Evolutionary conservation across 1,140 invertebrate genomes (phyloP), one percentile per base, ranked within the genome.

Genomic region (Drosophila baimaii): DNA sequence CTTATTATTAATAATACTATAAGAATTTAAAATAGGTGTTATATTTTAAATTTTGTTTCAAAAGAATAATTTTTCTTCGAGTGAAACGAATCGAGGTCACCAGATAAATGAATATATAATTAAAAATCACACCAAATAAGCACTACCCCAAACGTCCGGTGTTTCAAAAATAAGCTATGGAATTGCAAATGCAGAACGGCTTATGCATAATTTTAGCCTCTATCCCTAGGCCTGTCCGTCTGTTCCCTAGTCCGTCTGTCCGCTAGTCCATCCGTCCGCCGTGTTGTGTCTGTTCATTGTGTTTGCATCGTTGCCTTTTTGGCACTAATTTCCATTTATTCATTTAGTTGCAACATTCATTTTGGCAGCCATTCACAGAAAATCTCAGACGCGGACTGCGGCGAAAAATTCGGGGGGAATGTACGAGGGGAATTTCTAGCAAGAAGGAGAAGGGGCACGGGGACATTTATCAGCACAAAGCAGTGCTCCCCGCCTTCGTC

Each of bases 311-410:
- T 62, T 79, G 70, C 62, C 52, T 70, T 83, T 83, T 83, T 63
- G 68, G 58, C 68, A 85, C 83, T 85, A 85, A 85, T 86, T 85
- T 81, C 65, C 74, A 85, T 78, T 85, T 82, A 85, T 85, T 85
- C 83, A 88, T 85, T 85, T 86, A 79, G 82, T 85, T 85, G 75
- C 79, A 81, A 72, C 79, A 85, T 78, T 85, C 82, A 85, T 85
- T 85, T 75, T 70, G 70, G 51, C 74, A 85, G 75, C 69, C 62
- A 78, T 75, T 64, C 51, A 74, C 70, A 74, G 70, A 49, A 51
- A 64, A 57, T 37, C 56, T 39, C 63, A 51, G 70, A 52, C 71
- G 37, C 43, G 35, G 57, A 39, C 46, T 76, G 51, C 47, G 69
- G 66, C 23, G 25, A 27, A 31, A 56, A 59, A 21, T 43, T 12